Evolutionary conservation across 1,140 invertebrate species (phyloP), one percentile per base, ranked within the genome.

Genomic region (Ceratina japonica): DNA sequence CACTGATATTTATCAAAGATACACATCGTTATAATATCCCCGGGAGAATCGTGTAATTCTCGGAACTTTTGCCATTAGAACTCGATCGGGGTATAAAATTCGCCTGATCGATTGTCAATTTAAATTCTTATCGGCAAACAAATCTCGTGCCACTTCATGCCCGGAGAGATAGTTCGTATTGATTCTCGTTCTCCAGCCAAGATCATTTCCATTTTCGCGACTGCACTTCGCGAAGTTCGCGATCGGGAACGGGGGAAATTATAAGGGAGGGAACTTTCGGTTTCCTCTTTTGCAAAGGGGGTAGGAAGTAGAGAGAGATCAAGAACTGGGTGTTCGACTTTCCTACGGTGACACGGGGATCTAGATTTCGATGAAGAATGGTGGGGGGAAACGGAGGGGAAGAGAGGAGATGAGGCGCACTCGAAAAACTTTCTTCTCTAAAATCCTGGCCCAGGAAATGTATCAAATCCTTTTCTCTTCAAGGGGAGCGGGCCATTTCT

Each of bases 351-450:
- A 80, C 79, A 76, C 73, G 31, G 5, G 73, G 74, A 74, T 79
- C 70, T 79, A 70, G 74, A 80, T 80, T 80, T 63, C 66, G 65
- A 77, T 80, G 79, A 80, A 58, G 74, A 80, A 80, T 77, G 56
- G 65, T 56, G 4, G 59, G 31, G 7, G 70, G 70, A 79, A 79
- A 65, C 61, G 76, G 59, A 51, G 70, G 58, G 70, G 70, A 79
- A 79, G 70, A 74, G 54, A 51, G 70, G 52, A 74, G 62, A 65
- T 59, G 76, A 79, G 70, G 63, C 62, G 61, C 20, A 37, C 76
- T 78, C 76, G 76, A 78, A 31, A 22, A 79, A 74, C 62, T 79
- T 79, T 79, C 70, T 59, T 79, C 70, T 73, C 22, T 59, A 49
- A 44, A 66, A 79, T 65, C 76, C 70, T 74, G 70, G 18, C 20